phyloP scores from a whole-genome alignment of 2,888 invertebrate species.

The Catocala nupta region DNA sequence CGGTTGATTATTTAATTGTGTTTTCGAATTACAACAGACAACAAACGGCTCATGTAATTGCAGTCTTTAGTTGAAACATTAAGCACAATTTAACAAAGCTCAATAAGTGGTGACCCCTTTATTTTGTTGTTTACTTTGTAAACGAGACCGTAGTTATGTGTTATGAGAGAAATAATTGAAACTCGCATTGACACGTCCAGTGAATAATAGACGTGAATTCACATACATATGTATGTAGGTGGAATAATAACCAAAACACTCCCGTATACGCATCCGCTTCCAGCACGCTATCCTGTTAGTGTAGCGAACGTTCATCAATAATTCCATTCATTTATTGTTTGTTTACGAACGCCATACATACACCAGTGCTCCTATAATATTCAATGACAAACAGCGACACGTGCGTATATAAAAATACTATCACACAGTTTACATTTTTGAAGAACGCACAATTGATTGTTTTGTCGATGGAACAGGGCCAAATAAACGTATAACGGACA shows the following conservation, averaged over 20 bases:
- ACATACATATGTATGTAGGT: background rate
- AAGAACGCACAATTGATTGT: slow-evolving; percentile 6
- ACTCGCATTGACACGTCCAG: slow-evolving; percentile 7
- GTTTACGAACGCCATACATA: slow-evolving; percentile 29
- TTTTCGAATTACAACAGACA: slow-evolving; percentile 1
- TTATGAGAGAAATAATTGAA: too few relatives aligned
- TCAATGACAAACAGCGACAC: slow-evolving; percentile 19
- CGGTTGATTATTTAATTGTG: too few relatives aligned
- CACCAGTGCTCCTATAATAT: slow-evolving; percentile 25
- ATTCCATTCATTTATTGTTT: slow-evolving; percentile 52
- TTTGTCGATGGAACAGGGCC: background rate
- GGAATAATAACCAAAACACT: slow-evolving; percentile 11
- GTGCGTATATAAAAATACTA: slow-evolving; percentile 18
- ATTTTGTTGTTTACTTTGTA: too few relatives aligned
- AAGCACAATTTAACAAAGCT: background rate
- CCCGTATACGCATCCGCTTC: slow-evolving; percentile 7
- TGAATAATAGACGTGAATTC: slow-evolving; percentile 9
- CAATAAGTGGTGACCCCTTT: background rate
- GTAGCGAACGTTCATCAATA: slow-evolving; percentile 45
- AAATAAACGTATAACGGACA: background rate
- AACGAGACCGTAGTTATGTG: too few relatives aligned
- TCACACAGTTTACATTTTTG: slow-evolving; percentile 2
- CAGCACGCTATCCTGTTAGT: slow-evolving; percentile 42
- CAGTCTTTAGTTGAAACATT: slow-evolving; percentile 1
- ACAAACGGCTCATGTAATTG: background rate